A percentile compares a stretch with the other conserved stretches of the same genome.
These are phyloP conservation scores for Alligator sinensis DNA, from an alignment of 2,113 vertebrate genomes.

Conservation along the genomic window DNA sequence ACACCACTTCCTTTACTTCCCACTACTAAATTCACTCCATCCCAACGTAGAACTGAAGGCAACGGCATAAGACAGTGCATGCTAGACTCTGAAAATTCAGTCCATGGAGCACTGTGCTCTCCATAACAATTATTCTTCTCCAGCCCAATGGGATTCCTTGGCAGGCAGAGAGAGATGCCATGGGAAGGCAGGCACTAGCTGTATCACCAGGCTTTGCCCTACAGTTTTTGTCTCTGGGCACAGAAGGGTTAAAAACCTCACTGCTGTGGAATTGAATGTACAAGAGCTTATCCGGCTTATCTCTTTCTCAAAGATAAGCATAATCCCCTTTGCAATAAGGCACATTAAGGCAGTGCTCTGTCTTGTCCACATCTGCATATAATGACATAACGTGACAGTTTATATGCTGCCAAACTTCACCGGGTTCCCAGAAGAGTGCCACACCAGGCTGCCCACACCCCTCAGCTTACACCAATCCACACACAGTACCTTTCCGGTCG, in stretches of 20 bases:
- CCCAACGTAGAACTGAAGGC: background rate
- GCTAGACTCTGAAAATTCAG: background rate
- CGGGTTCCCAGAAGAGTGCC: background rate
- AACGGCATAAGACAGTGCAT: background rate
- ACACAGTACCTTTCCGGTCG: slow-evolving; percentile 90
- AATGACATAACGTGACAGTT: fast-evolving
- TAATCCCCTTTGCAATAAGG: background rate
- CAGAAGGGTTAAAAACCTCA: slow-evolving; percentile 29
- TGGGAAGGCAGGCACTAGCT: background rate
- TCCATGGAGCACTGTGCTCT: background rate
- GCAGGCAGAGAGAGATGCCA: background rate
- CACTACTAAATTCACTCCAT: background rate
- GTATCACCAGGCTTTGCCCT: fast-evolving
- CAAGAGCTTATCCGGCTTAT: slow-evolving; percentile 49
- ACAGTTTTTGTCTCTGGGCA: background rate
- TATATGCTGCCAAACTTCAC: fast-evolving
- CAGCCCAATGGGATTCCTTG: background rate
- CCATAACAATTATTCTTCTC: background rate
- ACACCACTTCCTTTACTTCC: background rate
- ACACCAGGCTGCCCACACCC: background rate
- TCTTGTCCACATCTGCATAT: background rate
- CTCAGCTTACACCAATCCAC: background rate
- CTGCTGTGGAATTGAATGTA: background rate
- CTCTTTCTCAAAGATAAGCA: slow-evolving; percentile 13
- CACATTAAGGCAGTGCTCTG: background rate